phyloP scores from a whole-genome alignment of 2,797 vertebrate species.

The Phoxinus dragarum region DNA sequence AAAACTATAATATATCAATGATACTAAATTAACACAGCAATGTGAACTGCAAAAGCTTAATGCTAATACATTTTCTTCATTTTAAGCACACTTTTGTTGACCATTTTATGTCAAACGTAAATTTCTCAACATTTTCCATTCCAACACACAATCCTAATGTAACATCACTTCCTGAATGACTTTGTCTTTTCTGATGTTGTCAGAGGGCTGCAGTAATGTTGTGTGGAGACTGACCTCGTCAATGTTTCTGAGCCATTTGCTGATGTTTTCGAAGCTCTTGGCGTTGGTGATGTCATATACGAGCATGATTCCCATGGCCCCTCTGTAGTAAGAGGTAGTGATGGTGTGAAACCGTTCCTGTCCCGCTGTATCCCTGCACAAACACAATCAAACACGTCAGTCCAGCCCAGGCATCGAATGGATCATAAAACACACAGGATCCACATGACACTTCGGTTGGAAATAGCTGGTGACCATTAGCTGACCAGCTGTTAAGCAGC shows the following conservation, averaged over 20 bases:
- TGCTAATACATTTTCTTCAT: too few species aligned
- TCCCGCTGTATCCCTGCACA: slow-evolving; percentile 92
- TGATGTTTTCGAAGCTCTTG: slow-evolving; percentile 99
- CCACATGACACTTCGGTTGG: not conserved
- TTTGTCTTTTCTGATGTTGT: not conserved
- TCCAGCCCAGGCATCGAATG: not conserved
- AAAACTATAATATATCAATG: not conserved
- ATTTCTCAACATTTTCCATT: too few species aligned
- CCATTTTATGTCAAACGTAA: too few species aligned
- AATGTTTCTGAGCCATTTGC: slow-evolving; percentile 99
- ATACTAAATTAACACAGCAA: too few species aligned
- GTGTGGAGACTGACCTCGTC: slow-evolving; percentile 84
- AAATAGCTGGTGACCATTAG: not conserved
- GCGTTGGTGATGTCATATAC: slow-evolving; percentile 99
- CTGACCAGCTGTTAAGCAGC: not conserved
- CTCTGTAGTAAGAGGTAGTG: slow-evolving; percentile 99
- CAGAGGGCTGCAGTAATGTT: not conserved
- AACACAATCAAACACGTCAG: slow-evolving; percentile 62
- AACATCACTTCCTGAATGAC: not conserved
- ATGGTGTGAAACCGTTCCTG: slow-evolving; percentile 99
- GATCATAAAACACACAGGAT: not conserved
- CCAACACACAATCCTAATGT: too few species aligned
- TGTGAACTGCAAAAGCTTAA: too few species aligned
- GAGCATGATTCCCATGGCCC: slow-evolving; percentile 99
- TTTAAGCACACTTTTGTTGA: too few species aligned